phyloP scores from a whole-genome alignment of 2,888 invertebrate genomes.

The Ptilodon capucinus region DNA sequence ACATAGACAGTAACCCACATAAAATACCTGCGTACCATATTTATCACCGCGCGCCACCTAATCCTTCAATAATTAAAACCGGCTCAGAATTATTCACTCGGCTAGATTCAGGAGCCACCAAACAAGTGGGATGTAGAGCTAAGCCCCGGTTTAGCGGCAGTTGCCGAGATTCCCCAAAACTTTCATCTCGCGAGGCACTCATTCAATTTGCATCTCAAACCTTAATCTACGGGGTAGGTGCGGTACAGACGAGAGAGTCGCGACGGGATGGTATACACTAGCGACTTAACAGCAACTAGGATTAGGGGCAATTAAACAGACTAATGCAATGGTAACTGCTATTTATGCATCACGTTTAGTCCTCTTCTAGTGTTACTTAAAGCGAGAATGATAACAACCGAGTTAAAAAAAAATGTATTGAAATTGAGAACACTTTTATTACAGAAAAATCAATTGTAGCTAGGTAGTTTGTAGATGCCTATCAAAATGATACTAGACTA shows the following conservation, averaged over 20 bases:
- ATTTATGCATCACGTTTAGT: too few relatives aligned
- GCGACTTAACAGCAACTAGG: not conserved
- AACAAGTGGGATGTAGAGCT: constrained; percentile 37
- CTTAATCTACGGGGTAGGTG: constrained; percentile 45
- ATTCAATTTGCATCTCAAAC: constrained; percentile 69
- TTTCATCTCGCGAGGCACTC: constrained; percentile 57
- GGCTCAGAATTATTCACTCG: constrained; percentile 53
- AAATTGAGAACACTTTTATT: too few relatives aligned
- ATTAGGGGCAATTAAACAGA: too few relatives aligned
- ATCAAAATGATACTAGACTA: too few relatives aligned
- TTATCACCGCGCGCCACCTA: constrained; percentile 18
- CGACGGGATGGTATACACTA: not conserved
- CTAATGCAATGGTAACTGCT: too few relatives aligned
- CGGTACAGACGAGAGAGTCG: not conserved
- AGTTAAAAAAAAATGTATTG: too few relatives aligned
- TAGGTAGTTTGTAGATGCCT: too few relatives aligned
- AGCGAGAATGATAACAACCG: too few relatives aligned
- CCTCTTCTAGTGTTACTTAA: too few relatives aligned
- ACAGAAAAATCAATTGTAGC: too few relatives aligned
- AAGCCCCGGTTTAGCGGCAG: constrained; percentile 42
- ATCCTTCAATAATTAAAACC: constrained; percentile 56
- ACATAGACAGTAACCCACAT: not conserved
- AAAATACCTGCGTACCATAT: constrained; percentile 4
- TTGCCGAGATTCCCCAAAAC: constrained; percentile 40
- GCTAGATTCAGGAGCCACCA: constrained; percentile 33